phyloP scores from a whole-genome alignment of 2,797 vertebrate species.

The Eulemur rubriventer region DNA sequence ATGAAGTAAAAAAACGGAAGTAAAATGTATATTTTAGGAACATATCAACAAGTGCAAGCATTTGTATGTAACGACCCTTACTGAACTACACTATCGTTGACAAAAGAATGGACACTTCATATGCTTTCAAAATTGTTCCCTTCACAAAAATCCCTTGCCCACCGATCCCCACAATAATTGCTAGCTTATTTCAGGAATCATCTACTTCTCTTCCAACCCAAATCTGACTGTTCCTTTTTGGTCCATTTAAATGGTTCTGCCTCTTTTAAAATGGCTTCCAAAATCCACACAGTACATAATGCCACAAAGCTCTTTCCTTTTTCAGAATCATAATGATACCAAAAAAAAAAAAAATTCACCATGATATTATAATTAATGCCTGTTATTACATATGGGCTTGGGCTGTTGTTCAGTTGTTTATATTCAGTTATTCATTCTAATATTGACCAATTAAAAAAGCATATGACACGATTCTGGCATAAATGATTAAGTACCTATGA shows the following conservation, averaged over 20 bases:
- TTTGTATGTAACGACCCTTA: neutral
- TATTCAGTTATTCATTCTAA: neutral
- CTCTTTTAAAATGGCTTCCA: conserved; percentile 7
- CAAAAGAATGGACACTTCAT: neutral
- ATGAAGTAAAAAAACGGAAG: neutral
- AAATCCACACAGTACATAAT: neutral
- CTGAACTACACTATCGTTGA: neutral
- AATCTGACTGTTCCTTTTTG: neutral
- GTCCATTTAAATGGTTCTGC: neutral
- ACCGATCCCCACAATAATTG: neutral
- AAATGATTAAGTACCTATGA: neutral
- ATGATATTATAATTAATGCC: neutral
- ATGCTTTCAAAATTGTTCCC: neutral
- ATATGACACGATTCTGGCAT: neutral
- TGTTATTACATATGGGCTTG: neutral
- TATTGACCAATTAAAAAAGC: neutral
- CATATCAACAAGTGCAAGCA: neutral
- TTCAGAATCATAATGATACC: neutral
- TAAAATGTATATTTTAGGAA: neutral
- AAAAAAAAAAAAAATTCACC: neutral
- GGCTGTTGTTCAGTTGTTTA: neutral
- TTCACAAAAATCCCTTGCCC: neutral
- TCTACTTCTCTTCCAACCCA: neutral
- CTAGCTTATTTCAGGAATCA: neutral
- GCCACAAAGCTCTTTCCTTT: neutral